Evolutionary conservation across 2,113 vertebrate genomes (phyloP).

Genomic region (Sinosuthora webbiana): DNA sequence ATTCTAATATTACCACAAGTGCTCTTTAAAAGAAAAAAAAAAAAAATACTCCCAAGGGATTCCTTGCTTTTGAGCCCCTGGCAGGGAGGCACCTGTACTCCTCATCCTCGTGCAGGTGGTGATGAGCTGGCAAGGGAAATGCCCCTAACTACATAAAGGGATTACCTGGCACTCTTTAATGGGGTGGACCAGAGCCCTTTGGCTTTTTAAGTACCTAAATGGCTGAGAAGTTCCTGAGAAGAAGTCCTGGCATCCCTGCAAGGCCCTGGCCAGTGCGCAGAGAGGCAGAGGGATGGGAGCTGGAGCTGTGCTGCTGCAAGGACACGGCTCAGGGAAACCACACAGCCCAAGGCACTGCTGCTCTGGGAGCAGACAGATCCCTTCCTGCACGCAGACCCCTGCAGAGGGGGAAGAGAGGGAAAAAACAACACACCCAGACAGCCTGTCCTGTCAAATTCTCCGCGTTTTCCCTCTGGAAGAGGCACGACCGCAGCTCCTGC

Average conservation of each 20-base stretch:
- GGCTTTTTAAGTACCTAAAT: not conserved
- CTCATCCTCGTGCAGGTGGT: not conserved
- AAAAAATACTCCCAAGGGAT: not conserved
- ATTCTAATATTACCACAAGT: not conserved
- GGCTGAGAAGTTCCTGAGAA: not conserved
- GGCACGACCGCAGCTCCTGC: not conserved
- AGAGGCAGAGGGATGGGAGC: rapidly evolving
- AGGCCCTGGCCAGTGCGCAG: not conserved
- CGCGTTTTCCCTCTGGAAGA: not conserved
- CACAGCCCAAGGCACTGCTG: rapidly evolving
- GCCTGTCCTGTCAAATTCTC: not conserved
- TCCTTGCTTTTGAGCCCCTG: not conserved
- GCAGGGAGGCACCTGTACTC: not conserved
- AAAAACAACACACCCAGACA: rapidly evolving
- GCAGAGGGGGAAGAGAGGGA: not conserved
- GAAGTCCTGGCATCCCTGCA: not conserved
- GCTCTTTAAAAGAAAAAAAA: not conserved
- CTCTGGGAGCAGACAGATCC: not conserved
- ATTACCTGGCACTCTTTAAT: slow-evolving; percentile 43
- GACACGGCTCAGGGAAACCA: rapidly evolving
- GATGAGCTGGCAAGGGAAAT: not conserved
- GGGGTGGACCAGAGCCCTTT: not conserved
- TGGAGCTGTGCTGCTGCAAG: rapidly evolving
- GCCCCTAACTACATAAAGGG: slow-evolving; percentile 27
- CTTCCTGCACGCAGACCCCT: not conserved